A percentile compares a stretch with the other conserved stretches of the same genome.
These are phyloP conservation scores for Cariama cristata DNA, from an alignment of 2,113 vertebrate genomes.

Conservation along the genomic window DNA sequence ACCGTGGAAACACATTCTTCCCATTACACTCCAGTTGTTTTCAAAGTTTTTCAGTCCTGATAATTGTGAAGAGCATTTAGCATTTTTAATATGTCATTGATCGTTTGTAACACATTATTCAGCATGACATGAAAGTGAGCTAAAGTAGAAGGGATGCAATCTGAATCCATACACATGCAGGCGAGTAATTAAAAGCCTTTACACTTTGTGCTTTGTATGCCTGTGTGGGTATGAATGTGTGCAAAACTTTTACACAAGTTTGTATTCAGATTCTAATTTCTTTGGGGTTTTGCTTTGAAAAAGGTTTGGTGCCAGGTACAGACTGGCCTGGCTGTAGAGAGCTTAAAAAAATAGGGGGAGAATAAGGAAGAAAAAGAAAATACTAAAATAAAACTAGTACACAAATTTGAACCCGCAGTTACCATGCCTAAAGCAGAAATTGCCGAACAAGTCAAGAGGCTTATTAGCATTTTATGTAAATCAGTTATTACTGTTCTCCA, in stretches of 20 bases:
- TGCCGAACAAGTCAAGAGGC: conserved; percentile 91
- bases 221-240: background rate
- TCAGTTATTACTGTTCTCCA: conserved; percentile 95
- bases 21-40: background rate
- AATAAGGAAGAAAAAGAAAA: conserved; percentile 39
- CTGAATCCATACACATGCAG: background rate
- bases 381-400: conserved; percentile 79
- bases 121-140: background rate
- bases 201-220: background rate
- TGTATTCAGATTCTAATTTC: background rate
- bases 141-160: background rate
- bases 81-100: background rate
- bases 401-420: conserved; percentile 80
- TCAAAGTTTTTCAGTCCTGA: background rate
- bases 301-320: background rate
- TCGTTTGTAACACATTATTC: background rate
- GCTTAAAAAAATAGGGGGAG: background rate
- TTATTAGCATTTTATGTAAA: conserved; percentile 99
- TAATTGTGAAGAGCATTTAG: background rate
- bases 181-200: conserved; percentile 26
- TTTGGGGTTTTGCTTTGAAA: background rate
- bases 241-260: conserved; percentile 6
- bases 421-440: conserved; percentile 82
- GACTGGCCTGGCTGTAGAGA: conserved; percentile 11
- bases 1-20: background rate